Evolutionary conservation across 1,140 invertebrate genomes (phyloP).

Genomic region (Drosophila kohkoa): DNA sequence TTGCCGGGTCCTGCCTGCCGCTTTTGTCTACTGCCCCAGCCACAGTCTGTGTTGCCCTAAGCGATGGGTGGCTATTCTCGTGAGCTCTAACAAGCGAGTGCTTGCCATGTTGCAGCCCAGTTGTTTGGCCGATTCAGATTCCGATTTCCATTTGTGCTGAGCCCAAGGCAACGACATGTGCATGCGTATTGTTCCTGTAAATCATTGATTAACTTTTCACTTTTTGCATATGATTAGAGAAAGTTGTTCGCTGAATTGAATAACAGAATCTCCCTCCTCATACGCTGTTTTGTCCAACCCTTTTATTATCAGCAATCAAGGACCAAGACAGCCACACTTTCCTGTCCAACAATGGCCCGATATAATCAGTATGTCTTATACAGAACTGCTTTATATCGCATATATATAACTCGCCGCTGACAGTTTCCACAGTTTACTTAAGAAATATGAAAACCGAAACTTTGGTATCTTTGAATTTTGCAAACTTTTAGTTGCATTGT

Average conservation of each 20-base stretch:
- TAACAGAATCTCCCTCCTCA: constrained; percentile 26
- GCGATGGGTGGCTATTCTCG: constrained; percentile 56
- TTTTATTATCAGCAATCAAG: constrained; percentile 54
- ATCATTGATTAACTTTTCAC: constrained; percentile 78
- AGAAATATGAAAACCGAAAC: constrained; percentile 48
- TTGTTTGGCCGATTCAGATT: constrained; percentile 25
- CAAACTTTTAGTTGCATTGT: constrained; percentile 70
- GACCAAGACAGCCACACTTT: constrained; percentile 28
- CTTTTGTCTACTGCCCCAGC: neutral
- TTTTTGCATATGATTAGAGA: constrained; percentile 79
- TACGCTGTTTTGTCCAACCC: constrained; percentile 20
- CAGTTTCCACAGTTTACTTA: constrained; percentile 40
- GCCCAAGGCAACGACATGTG: constrained; percentile 67
- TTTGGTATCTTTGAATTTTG: constrained; percentile 61
- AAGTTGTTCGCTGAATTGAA: constrained; percentile 53
- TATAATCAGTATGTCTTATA: constrained; percentile 57
- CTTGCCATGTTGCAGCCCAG: constrained; percentile 44
- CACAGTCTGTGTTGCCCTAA: constrained; percentile 43
- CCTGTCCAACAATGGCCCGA: constrained; percentile 61
- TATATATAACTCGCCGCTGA: constrained; percentile 19
- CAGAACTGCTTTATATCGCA: neutral
- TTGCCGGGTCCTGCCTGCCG: constrained; percentile 51
- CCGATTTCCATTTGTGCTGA: constrained; percentile 33
- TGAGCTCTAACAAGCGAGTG: constrained; percentile 69
- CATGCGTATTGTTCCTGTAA: constrained; percentile 81